Evolutionary conservation across 2,797 vertebrate genomes (phyloP).

Genomic region (Gobionotothen gibberifrons): DNA sequence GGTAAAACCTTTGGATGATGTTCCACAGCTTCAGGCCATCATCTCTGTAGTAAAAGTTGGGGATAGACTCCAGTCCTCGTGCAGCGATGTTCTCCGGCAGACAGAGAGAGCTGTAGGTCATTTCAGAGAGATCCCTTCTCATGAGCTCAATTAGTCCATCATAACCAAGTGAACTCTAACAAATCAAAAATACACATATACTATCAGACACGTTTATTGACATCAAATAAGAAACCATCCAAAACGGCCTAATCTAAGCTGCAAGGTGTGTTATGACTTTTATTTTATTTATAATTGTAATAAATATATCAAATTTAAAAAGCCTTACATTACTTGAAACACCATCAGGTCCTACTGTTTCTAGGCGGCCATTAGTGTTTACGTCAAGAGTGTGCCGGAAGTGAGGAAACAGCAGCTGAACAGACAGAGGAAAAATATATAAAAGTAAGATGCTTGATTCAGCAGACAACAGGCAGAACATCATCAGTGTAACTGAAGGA

Average conservation of each 20-base stretch:
- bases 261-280: background rate
- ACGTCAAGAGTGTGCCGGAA: constrained; percentile 60
- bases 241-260: background rate
- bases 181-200: too few relatives aligned
- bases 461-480: background rate
- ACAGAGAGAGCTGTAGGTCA: too few relatives aligned
- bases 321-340: constrained; percentile 14
- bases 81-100: too few relatives aligned
- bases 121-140: too few relatives aligned
- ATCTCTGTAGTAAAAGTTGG: too few relatives aligned
- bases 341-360: constrained; percentile 32
- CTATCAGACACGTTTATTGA: background rate
- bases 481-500: background rate
- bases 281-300: too few relatives aligned
- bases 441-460: background rate
- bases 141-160: too few relatives aligned
- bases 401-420: constrained; percentile 70
- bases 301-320: background rate
- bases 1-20: too few relatives aligned
- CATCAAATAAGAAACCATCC: background rate
- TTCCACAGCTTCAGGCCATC: too few relatives aligned
- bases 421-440: background rate
- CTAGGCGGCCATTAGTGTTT: background rate
- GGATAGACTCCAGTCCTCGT: too few relatives aligned
- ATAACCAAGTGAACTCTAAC: too few relatives aligned